phyloP scores from a whole-genome alignment of 2,888 invertebrate genomes.

The Fabriciana adippe region DNA sequence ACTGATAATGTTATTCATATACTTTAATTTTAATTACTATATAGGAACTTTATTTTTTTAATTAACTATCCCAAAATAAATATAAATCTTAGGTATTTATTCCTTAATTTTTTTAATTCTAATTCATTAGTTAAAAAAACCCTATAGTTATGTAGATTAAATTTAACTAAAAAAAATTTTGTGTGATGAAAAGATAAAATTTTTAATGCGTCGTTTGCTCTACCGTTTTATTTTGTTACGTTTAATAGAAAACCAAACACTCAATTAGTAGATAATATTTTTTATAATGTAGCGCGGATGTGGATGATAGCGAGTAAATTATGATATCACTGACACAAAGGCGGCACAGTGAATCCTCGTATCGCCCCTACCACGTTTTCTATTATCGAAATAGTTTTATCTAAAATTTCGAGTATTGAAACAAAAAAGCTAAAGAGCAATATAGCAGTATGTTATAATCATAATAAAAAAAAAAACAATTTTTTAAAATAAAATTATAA shows the following conservation, averaged over 20 bases:
- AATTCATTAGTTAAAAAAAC: too few relatives aligned
- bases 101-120: too few relatives aligned
- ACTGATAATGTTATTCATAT: too few relatives aligned
- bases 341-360: constrained; percentile 42
- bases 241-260: constrained; percentile 20
- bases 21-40: too few relatives aligned
- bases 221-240: neutral
- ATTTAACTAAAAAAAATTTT: neutral
- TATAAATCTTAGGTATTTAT: too few relatives aligned
- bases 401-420: neutral
- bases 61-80: too few relatives aligned
- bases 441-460: too few relatives aligned
- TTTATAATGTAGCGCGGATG: constrained; percentile 31
- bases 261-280: constrained; percentile 35
- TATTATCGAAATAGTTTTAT: neutral
- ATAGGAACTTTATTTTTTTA: too few relatives aligned
- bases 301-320: constrained; percentile 44
- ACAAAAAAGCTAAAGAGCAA: too few relatives aligned
- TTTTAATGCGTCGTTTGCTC: neutral
- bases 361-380: constrained; percentile 39
- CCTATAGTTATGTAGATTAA: too few relatives aligned
- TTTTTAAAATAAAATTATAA: too few relatives aligned
- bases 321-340: constrained; percentile 48
- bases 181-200: constrained; percentile 5
- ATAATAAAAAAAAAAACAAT: too few relatives aligned